These are phyloP conservation scores for Pitta sordida DNA, from an alignment of 2,113 vertebrate genomes.

Conservation along the genomic window DNA sequence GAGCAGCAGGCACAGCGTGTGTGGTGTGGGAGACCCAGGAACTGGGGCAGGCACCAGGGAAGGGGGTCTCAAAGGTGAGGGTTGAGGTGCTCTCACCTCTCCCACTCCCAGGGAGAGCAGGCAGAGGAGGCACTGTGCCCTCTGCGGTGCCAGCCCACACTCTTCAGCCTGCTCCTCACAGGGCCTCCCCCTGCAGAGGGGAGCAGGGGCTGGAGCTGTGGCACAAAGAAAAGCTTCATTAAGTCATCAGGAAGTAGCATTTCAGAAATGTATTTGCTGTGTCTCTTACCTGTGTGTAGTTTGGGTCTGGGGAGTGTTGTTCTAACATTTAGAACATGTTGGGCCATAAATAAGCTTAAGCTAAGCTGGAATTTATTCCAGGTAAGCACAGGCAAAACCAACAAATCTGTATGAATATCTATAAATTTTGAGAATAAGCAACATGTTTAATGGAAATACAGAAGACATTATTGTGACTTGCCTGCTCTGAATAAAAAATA, in stretches of 20 bases:
- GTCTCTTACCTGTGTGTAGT: background rate
- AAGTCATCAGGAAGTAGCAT: background rate
- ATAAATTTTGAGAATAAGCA: background rate
- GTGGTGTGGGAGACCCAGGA: background rate
- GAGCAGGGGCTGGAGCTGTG: background rate
- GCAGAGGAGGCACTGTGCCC: background rate
- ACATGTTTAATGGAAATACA: background rate
- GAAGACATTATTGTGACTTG: background rate
- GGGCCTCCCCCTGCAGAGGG: background rate
- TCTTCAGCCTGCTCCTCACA: accelerated
- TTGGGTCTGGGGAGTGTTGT: background rate
- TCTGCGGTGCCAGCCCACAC: background rate
- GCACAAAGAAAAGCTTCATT: background rate
- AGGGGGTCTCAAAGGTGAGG: background rate
- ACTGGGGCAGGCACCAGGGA: background rate
- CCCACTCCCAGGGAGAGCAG: accelerated
- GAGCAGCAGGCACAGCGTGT: accelerated
- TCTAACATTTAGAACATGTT: background rate
- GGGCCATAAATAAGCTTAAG: background rate
- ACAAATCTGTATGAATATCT: background rate
- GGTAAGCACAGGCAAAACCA: background rate
- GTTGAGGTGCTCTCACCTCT: background rate
- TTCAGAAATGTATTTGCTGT: background rate
- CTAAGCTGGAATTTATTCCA: background rate
- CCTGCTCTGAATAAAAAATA: background rate